Evolutionary conservation across 30 jellyfish, hydroid and myxozoan genomes (phyloP), one percentile per base, ranked within the genome.

Genomic region (Hydra vulgaris): DNA sequence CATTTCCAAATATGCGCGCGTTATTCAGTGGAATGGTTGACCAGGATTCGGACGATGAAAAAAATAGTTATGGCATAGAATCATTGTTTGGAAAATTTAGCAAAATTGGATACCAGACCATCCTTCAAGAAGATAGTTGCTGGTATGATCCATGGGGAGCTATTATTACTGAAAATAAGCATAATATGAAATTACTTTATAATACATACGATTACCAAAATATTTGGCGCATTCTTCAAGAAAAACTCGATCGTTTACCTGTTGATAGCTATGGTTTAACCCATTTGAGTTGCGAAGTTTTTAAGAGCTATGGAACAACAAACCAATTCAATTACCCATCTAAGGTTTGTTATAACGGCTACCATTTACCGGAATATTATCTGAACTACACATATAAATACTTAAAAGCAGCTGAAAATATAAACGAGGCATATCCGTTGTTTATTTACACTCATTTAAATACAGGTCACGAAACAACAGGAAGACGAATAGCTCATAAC

Each of bases 121-220:
- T 87, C 84, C 74, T 92, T 54, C 98, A 92, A 74, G 98, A 92
- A 66, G 98, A 92, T 52, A 92, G 98, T 86, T 92, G 98, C 73
- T 92, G 98, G 98, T 87, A 84, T 54, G 98, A 92, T 52, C 78
- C 95, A 0, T 92, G 98, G 98, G 98, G 98, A 18, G 89, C 98
- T 0, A 72, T 92, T 12, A 82, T 92, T 76, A 92, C 98, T 8
- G 96, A 87, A 66, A 92, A 92, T 70, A 77, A 87, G 17, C 98
- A 92, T 53, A 89, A 79, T 72, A 89, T 87, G 25, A 92, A 89
- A 7, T 85, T 85, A 19, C 72, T 82, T 22, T 54, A 73, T 0
- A 56, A 84, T 19, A 54, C 95, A 66, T 81, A 79, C 0, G 88
- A 74, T 26, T 86, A 85, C 72, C 53, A 72, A 40, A 77, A 70